Conservation (phyloP, 2,113 vertebrate species). For the Ia io region DNA sequence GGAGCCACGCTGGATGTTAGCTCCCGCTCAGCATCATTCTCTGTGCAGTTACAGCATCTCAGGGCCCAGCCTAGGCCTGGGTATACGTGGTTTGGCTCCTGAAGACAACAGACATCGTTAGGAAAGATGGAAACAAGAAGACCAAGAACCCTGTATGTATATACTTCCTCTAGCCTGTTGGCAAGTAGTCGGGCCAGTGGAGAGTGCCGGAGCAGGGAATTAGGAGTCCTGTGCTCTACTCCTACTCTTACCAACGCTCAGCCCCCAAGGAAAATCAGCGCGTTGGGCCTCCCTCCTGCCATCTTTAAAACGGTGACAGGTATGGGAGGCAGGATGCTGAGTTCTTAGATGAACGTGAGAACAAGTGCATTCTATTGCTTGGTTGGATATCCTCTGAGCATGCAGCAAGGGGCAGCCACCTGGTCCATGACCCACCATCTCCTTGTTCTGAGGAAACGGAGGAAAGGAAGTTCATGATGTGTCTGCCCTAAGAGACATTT, state of each 20-base stretch:
- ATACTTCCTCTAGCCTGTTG: not conserved
- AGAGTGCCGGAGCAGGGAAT: not conserved
- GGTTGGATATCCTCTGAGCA: not conserved
- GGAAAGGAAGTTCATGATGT: not conserved
- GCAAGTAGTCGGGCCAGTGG: not conserved
- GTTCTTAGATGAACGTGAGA: not conserved
- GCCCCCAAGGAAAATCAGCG: not conserved
- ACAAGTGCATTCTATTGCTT: not conserved
- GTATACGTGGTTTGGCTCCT: not conserved
- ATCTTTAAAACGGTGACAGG: not conserved
- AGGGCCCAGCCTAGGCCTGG: not conserved
- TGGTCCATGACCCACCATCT: not conserved
- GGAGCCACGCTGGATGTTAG: slow-evolving; percentile 35
- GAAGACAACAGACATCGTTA: not conserved
- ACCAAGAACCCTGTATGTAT: not conserved
- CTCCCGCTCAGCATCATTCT: accelerated
- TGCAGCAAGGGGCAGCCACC: not conserved
- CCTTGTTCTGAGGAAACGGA: not conserved
- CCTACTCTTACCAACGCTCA: not conserved
- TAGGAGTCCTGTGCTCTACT: not conserved
- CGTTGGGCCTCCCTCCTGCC: not conserved
- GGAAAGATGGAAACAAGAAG: not conserved
- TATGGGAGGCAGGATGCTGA: not conserved
- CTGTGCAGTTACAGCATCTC: not conserved
- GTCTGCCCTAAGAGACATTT: not conserved